phyloP scores from a whole-genome alignment of 1,140 invertebrate genomes.

The Rhopalosiphum padi region DNA sequence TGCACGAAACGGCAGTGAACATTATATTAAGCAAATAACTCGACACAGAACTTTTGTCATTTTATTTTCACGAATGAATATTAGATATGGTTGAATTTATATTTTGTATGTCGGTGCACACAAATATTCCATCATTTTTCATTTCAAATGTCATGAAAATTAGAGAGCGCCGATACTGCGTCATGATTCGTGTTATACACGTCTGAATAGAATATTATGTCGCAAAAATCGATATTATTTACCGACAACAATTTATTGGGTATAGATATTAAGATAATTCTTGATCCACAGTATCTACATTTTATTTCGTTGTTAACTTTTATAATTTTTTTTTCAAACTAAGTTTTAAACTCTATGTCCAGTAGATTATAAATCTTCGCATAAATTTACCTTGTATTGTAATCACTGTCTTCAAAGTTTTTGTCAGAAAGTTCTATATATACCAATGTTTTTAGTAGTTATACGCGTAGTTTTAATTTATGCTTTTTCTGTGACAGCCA shows the following conservation, averaged over 20 bases:
- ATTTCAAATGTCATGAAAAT: not conserved
- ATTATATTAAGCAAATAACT: not conserved
- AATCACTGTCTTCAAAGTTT: constrained; percentile 23
- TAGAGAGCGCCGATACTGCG: not conserved
- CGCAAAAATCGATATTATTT: not conserved
- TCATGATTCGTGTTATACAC: too few relatives aligned
- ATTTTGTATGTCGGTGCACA: not conserved
- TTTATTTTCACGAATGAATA: not conserved
- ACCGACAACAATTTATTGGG: not conserved
- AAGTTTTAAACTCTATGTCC: not conserved
- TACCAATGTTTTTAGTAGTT: not conserved
- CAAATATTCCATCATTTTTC: not conserved
- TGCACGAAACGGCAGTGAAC: not conserved
- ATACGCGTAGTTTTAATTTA: not conserved
- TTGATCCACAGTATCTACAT: not conserved
- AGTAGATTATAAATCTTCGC: not conserved
- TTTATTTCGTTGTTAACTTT: not conserved
- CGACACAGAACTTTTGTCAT: not conserved
- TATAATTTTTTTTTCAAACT: not conserved
- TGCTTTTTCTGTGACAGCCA: not conserved
- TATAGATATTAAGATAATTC: not conserved
- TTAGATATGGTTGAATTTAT: not conserved
- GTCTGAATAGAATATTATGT: too few relatives aligned
- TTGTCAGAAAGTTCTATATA: constrained; percentile 6
- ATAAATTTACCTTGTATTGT: constrained; percentile 14